phyloP scores from a whole-genome alignment of 2,797 vertebrate genomes.

The Hyperoplus lanceolatus region DNA sequence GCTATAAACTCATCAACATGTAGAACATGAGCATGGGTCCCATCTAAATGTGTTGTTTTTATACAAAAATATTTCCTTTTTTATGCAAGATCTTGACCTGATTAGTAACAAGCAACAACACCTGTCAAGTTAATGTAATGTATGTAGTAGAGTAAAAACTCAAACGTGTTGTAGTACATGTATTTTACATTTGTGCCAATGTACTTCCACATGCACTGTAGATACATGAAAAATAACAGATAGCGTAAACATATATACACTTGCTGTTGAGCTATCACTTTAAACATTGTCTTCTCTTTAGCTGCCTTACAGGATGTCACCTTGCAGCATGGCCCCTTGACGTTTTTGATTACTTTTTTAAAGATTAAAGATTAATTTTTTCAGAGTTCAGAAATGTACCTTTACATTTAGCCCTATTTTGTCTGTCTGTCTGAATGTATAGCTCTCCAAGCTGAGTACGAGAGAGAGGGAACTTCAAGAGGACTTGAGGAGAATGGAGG shows the following conservation, averaged over 20 bases:
- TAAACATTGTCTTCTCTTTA: conserved; percentile 8
- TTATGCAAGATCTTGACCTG: not conserved
- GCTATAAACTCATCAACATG: not conserved
- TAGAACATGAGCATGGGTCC: too few species aligned
- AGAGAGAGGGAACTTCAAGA: conserved; percentile 28
- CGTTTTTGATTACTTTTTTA: conserved; percentile 46
- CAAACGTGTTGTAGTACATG: not conserved
- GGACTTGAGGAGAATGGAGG: conserved; percentile 23
- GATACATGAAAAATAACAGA: conserved; percentile 14
- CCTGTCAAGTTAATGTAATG: not conserved
- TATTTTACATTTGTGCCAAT: not conserved
- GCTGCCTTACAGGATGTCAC: conserved; percentile 12
- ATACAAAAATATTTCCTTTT: too few species aligned
- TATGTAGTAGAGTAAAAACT: not conserved
- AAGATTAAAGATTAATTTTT: conserved; percentile 46
- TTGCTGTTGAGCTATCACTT: conserved; percentile 11
- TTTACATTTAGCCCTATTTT: conserved; percentile 19
- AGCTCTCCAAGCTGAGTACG: conserved; percentile 41
- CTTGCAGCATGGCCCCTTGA: conserved; percentile 21
- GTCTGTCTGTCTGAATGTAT: conserved; percentile 15
- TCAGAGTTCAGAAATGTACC: conserved; percentile 32
- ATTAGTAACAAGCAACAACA: not conserved
- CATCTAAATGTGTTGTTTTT: not conserved
- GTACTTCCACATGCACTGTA: not conserved
- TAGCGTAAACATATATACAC: not conserved